These are phyloP conservation scores for Lithobates pipiens DNA, from an alignment of 2,797 vertebrate genomes.

Conservation along the genomic window DNA sequence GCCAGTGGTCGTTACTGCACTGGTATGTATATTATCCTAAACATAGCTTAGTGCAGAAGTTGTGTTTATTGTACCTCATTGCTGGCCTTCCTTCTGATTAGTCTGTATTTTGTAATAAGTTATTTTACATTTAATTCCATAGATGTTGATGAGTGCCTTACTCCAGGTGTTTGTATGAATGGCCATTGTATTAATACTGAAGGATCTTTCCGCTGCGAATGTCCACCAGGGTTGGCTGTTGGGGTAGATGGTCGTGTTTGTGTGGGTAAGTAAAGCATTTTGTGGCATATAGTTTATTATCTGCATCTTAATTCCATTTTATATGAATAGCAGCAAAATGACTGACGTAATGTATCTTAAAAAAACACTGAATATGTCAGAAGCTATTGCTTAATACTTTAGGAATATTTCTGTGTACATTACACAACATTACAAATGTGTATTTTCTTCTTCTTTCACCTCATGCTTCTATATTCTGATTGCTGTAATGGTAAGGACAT, in stretches of 20 bases:
- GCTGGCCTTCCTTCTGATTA: background rate
- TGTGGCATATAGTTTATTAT: background rate
- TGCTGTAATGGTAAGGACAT: background rate
- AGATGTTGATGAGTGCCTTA: slow-evolving; percentile 81
- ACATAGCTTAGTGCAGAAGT: too few relatives aligned
- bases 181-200: slow-evolving; percentile 80
- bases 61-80: background rate
- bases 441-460: background rate
- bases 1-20: slow-evolving; percentile 77
- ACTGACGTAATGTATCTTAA: background rate
- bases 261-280: slow-evolving; percentile 70
- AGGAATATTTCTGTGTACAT: background rate
- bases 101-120: background rate
- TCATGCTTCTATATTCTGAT: background rate
- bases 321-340: background rate
- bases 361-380: background rate
- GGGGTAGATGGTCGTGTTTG: slow-evolving; percentile 81
- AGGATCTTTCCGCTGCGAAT: slow-evolving; percentile 80
- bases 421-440: background rate
- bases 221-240: slow-evolving; percentile 77
- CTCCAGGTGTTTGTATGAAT: slow-evolving; percentile 80
- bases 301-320: background rate
- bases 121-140: background rate
- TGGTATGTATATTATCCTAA: slow-evolving; percentile 66
- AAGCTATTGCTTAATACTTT: background rate